phyloP scores from a whole-genome alignment of 1,140 invertebrate species.

The Micrasema minimum region DNA sequence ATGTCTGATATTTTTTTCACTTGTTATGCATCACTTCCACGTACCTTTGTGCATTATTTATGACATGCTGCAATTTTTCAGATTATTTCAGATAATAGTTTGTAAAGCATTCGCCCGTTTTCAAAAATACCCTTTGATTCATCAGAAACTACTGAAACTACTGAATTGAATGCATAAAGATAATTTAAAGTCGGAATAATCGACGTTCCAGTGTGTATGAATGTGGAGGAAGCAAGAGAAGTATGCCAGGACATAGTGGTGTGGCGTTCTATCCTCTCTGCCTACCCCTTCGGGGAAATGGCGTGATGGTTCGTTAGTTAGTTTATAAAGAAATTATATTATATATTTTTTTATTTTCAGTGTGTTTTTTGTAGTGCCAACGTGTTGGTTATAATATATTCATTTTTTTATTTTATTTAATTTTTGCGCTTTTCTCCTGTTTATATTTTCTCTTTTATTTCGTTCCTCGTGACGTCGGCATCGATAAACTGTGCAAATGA shows the following conservation, averaged over 20 bases:
- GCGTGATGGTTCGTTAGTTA: too few species aligned
- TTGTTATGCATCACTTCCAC: neutral
- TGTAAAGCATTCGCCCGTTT: neutral
- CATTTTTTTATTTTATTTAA: neutral
- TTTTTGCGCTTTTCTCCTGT: neutral
- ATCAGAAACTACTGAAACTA: neutral
- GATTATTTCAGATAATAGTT: too few species aligned
- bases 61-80: too few species aligned
- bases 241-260: too few species aligned
- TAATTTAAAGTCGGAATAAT: neutral
- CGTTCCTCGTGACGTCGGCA: neutral
- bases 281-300: too few species aligned
- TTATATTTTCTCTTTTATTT: neutral
- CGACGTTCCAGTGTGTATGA: neutral
- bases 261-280: too few species aligned
- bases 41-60: neutral
- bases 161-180: neutral
- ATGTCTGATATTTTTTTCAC: constrained; percentile 8
- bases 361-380: neutral
- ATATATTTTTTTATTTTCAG: too few species aligned
- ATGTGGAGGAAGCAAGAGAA: too few species aligned
- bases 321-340: too few species aligned
- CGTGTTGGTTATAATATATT: neutral
- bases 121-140: neutral
- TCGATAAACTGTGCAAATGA: neutral